These are phyloP conservation scores for Notothenia coriiceps DNA, from an alignment of 2,113 vertebrate genomes.

Conservation along the genomic window DNA sequence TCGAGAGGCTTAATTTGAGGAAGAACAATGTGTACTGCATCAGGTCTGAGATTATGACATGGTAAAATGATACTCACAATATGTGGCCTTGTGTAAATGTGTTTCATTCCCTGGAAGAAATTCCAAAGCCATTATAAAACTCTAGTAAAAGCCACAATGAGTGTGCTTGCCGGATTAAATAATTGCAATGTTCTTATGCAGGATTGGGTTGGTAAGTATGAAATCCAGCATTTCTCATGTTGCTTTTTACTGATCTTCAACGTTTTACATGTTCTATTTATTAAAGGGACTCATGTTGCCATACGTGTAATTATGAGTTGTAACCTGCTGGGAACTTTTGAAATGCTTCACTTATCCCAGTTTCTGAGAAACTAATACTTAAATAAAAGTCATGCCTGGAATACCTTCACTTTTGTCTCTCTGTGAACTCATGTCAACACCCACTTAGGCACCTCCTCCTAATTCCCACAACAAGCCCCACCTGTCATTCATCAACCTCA, in stretches of 20 bases:
- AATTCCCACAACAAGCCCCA: background rate
- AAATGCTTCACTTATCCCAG: background rate
- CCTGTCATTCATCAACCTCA: background rate
- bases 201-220: background rate
- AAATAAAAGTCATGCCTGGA: background rate
- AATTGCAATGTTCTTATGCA: slow-evolving; percentile 47
- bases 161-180: slow-evolving; percentile 31
- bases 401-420: background rate
- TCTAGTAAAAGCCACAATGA: slow-evolving; percentile 26
- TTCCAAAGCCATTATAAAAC: slow-evolving; percentile 28
- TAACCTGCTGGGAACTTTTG: background rate
- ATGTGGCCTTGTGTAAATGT: slow-evolving; percentile 20
- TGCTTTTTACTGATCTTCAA: too few relatives aligned
- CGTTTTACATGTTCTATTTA: background rate
- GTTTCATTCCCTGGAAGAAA: slow-evolving; percentile 12
- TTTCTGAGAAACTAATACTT: background rate
- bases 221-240: slow-evolving; percentile 16
- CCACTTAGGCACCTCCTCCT: background rate
- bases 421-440: background rate
- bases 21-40: slow-evolving; percentile 3
- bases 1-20: background rate
- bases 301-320: background rate
- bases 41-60: slow-evolving; percentile 27
- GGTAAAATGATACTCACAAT: slow-evolving; percentile 19
- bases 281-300: background rate